Conservation (phyloP, 2,113 vertebrate species). For the Haemorhous mexicanus region DNA sequence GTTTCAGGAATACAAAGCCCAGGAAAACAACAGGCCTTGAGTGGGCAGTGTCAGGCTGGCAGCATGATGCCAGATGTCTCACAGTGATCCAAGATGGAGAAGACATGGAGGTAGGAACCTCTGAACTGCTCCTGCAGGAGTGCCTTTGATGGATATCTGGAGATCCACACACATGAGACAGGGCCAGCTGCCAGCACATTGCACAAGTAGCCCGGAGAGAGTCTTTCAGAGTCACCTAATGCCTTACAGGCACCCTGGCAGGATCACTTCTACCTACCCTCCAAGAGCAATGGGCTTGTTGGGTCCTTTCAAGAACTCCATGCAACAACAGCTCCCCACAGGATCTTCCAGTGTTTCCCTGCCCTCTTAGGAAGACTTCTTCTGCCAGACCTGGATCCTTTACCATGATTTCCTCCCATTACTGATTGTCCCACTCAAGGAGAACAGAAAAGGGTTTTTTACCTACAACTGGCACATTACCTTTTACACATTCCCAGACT, state of each 20-base stretch:
- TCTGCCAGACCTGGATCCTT: not conserved
- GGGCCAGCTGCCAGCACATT: not conserved
- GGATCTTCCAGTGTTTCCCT: not conserved
- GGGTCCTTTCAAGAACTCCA: not conserved
- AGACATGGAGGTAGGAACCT: not conserved
- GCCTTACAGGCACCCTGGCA: not conserved
- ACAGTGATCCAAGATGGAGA: not conserved
- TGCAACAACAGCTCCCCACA: not conserved
- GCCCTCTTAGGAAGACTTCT: not conserved
- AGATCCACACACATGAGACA: not conserved
- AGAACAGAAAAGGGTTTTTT: not conserved
- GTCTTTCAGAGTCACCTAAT: not conserved
- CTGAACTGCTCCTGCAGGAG: not conserved
- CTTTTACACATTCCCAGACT: not conserved
- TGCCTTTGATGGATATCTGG: not conserved
- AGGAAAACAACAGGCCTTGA: not conserved
- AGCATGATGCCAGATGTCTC: not conserved
- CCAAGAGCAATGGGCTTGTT: not conserved
- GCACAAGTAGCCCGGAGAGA: not conserved
- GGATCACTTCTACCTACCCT: not conserved
- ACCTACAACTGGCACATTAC: not conserved
- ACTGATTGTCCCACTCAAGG: not conserved
- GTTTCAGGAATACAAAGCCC: not conserved
- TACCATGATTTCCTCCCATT: not conserved
- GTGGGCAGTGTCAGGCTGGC: fast-evolving